phyloP scores from a whole-genome alignment of 1,140 invertebrate species.

The Helicoverpa zea region DNA sequence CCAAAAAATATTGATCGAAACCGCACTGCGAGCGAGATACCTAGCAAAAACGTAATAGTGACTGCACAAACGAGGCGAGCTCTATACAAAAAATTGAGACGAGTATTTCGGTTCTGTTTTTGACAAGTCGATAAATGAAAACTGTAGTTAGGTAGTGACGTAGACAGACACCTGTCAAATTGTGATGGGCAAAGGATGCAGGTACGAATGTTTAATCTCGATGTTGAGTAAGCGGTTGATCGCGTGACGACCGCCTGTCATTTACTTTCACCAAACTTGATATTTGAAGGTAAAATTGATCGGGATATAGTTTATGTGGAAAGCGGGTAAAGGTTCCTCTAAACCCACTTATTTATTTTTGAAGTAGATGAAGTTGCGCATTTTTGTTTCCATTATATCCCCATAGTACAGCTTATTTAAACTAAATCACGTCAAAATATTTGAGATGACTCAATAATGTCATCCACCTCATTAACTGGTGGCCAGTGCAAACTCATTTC shows the following conservation, averaged over 20 bases:
- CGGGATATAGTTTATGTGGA: too few relatives aligned
- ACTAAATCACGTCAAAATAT: neutral
- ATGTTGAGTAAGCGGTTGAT: neutral
- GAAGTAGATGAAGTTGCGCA: too few relatives aligned
- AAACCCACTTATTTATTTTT: too few relatives aligned
- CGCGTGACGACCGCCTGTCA: neutral
- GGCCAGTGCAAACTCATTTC: constrained; percentile 37
- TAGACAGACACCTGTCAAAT: constrained; percentile 8
- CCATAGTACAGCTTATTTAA: neutral
- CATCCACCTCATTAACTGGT: neutral
- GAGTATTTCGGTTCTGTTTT: constrained; percentile 23
- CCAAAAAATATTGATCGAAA: constrained; percentile 30
- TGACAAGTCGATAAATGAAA: constrained; percentile 45
- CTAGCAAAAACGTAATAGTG: neutral
- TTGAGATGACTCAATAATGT: constrained; percentile 6
- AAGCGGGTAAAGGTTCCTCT: too few relatives aligned
- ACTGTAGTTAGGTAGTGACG: constrained; percentile 39
- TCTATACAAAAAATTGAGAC: constrained; percentile 29
- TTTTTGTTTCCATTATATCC: too few relatives aligned
- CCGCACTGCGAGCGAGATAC: neutral
- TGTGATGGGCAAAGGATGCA: neutral
- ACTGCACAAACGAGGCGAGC: constrained; percentile 32
- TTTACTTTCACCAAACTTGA: neutral
- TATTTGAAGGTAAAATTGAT: neutral
- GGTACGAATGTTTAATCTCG: neutral